Percentiles rank a stretch among this genome's conserved stretches.
Evolutionary conservation across 2,888 invertebrate genomes (phyloP).

Genomic region (Asteroscopus sphinx): DNA sequence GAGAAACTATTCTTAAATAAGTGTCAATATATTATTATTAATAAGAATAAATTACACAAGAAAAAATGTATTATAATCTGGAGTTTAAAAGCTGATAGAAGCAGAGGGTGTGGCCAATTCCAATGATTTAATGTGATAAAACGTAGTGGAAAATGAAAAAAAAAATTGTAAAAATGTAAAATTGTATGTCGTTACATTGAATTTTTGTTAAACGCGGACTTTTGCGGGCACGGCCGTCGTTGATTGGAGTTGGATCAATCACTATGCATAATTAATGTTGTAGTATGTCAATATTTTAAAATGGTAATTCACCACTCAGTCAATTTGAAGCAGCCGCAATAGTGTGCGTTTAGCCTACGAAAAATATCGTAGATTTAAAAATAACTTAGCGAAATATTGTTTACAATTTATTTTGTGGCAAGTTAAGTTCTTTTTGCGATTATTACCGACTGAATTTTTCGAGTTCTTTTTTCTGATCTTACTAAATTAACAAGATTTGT

Average conservation of each 20-base stretch:
- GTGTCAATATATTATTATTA: neutral
- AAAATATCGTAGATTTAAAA: constrained; percentile 30
- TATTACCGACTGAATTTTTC: constrained; percentile 33
- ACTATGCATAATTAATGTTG: no score
- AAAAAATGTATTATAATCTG: neutral
- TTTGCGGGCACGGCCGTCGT: neutral
- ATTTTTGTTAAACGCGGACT: constrained; percentile 6
- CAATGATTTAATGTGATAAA: constrained; percentile 69
- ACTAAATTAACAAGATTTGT: no score
- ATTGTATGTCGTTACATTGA: constrained; percentile 27
- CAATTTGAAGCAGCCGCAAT: neutral
- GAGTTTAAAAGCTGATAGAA: constrained; percentile 22
- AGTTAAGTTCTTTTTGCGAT: constrained; percentile 23
- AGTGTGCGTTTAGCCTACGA: constrained; percentile 10
- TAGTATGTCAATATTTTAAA: no score
- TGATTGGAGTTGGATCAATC: neutral
- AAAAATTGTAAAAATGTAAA: constrained; percentile 28
- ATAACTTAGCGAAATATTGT: constrained; percentile 20
- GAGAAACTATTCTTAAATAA: no score
- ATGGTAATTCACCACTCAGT: no score
- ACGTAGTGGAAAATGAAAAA: constrained; percentile 48
- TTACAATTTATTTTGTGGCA: constrained; percentile 5
- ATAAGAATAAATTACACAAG: neutral
- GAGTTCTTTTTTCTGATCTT: neutral
- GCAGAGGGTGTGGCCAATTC: constrained; percentile 62